Percentiles rank a stretch among this genome's conserved stretches.
phyloP scores from a whole-genome alignment of 2,113 vertebrate genomes.

The Chloropsis hardwickii region DNA sequence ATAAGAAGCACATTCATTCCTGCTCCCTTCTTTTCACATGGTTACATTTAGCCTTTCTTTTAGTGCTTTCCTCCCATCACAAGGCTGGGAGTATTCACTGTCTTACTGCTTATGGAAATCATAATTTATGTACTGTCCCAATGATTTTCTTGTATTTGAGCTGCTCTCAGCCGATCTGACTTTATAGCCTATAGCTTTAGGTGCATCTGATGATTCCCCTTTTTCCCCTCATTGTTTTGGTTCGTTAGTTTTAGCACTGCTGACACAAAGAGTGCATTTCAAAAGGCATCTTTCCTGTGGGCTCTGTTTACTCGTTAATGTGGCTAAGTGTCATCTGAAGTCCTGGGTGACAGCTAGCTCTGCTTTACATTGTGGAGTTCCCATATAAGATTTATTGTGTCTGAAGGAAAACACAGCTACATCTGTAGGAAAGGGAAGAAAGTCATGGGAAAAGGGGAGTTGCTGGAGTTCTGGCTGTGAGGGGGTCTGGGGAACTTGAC shows the following conservation, averaged over 20 bases:
- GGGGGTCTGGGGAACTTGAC: slow-evolving; percentile 41
- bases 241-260: slow-evolving; percentile 41
- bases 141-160: neutral
- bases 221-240: slow-evolving; percentile 22
- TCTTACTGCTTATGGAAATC: neutral
- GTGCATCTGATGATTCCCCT: neutral
- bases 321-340: slow-evolving; percentile 56
- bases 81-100: neutral
- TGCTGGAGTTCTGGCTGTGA: neutral
- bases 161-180: neutral
- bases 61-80: neutral
- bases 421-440: slow-evolving; percentile 36
- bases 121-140: neutral
- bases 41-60: slow-evolving; percentile 28
- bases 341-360: slow-evolving; percentile 24
- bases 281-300: slow-evolving; percentile 19
- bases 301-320: slow-evolving; percentile 63
- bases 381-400: slow-evolving; percentile 31
- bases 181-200: slow-evolving; percentile 21
- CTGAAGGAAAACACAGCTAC: slow-evolving; percentile 33
- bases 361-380: slow-evolving; percentile 2
- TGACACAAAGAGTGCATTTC: slow-evolving; percentile 56
- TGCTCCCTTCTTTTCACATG: slow-evolving; percentile 1
- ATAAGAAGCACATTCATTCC: slow-evolving; percentile 29
- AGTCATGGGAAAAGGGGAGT: neutral